These are phyloP conservation scores for Otolemur crassicaudatus DNA, from an alignment of 2,797 vertebrate species.

Conservation along the genomic window DNA sequence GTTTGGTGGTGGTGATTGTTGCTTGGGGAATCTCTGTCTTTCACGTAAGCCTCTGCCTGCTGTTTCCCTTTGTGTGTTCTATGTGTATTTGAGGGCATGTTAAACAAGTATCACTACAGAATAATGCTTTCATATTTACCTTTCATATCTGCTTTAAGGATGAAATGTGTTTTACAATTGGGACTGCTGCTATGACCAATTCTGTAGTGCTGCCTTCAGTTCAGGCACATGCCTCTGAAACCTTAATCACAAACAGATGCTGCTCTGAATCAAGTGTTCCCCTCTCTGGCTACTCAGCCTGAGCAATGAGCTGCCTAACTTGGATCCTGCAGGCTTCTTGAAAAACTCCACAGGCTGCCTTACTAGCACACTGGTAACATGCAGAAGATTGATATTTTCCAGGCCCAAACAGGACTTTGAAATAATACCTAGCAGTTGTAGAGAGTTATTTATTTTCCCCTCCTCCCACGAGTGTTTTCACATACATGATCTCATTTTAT, in stretches of 20 bases:
- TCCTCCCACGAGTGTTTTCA: constrained; percentile 76
- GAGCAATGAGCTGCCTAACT: constrained; percentile 83
- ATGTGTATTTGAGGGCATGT: background rate
- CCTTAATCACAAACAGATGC: constrained; percentile 82
- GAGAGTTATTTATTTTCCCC: constrained; percentile 75
- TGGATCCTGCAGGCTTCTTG: constrained; percentile 76
- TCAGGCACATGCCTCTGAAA: constrained; percentile 68
- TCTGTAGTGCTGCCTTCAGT: constrained; percentile 56
- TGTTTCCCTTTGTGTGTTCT: background rate
- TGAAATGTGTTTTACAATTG: constrained; percentile 60
- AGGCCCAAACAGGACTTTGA: constrained; percentile 78
- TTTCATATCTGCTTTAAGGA: constrained; percentile 71
- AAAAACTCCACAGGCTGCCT: constrained; percentile 79
- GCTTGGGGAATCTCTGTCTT: background rate
- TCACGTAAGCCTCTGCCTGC: background rate
- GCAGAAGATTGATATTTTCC: constrained; percentile 81
- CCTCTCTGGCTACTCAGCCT: constrained; percentile 72
- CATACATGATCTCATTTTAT: constrained; percentile 75
- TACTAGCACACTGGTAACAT: constrained; percentile 66
- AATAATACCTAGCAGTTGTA: constrained; percentile 76
- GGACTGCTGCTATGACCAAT: constrained; percentile 53
- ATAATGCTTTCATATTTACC: constrained; percentile 70
- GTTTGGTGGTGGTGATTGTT: background rate
- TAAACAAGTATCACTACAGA: constrained; percentile 27
- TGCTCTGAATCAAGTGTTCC: constrained; percentile 75